Evolutionary conservation across 2,888 invertebrate species (phyloP).

Genomic region (Eurytoma californica): DNA sequence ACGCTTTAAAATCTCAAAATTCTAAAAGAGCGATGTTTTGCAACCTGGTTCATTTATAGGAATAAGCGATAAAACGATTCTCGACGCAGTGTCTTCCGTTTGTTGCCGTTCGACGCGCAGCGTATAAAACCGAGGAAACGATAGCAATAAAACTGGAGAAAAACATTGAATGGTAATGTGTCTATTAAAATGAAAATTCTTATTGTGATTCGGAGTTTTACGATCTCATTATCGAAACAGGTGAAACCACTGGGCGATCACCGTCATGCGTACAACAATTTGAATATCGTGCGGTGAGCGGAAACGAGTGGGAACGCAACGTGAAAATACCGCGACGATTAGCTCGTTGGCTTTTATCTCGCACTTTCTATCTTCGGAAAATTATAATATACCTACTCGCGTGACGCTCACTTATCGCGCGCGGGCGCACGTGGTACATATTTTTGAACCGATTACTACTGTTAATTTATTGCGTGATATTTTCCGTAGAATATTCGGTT

Average conservation of each 20-base stretch:
- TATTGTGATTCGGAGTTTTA: background rate
- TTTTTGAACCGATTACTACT: background rate
- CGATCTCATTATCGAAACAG: background rate
- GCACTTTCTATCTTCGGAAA: constrained; percentile 36
- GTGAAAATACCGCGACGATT: constrained; percentile 28
- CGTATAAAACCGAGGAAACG: background rate
- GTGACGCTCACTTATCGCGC: constrained; percentile 25
- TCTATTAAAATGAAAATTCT: constrained; percentile 8
- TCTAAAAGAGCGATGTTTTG: background rate
- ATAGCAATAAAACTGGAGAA: constrained; percentile 1
- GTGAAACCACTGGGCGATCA: background rate
- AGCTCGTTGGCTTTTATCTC: constrained; percentile 17
- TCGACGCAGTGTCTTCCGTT: background rate
- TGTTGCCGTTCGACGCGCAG: background rate
- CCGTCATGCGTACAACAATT: background rate
- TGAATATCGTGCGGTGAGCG: constrained; percentile 13
- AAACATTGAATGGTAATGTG: background rate
- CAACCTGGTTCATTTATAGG: background rate
- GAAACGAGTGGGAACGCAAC: constrained; percentile 8
- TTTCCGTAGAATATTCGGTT: too few species aligned
- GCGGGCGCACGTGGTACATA: background rate
- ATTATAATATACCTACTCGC: constrained; percentile 45
- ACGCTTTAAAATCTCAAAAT: background rate
- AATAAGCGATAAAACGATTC: background rate
- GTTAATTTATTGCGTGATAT: too few species aligned